Evolutionary conservation across 2,888 invertebrate species (phyloP).

Genomic region (Tuta absoluta): DNA sequence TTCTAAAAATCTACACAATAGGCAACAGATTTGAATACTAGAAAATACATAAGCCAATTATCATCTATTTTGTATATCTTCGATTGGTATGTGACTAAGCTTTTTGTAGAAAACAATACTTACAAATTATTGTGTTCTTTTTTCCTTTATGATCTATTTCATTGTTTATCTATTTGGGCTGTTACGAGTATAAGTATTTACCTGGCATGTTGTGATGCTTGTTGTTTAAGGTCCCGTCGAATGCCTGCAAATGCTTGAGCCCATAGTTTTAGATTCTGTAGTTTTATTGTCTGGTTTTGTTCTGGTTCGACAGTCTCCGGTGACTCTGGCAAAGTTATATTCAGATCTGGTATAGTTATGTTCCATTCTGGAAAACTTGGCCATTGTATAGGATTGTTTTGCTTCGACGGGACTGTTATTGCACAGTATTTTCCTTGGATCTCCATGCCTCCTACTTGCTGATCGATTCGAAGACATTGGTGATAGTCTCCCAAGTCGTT

Average conservation of each 20-base stretch:
- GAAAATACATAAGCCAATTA: background rate
- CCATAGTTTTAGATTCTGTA: background rate
- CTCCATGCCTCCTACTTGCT: slow-evolving; percentile 37
- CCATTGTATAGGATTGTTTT: slow-evolving; percentile 32
- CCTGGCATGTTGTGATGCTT: background rate
- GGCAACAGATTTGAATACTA: too few relatives aligned
- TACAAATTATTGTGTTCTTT: background rate
- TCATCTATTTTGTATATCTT: background rate
- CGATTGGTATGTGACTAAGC: background rate
- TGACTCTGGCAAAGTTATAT: slow-evolving; percentile 28
- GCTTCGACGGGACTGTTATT: slow-evolving; percentile 45
- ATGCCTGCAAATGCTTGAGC: slow-evolving; percentile 8
- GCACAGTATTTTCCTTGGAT: slow-evolving; percentile 73
- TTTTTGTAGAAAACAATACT: background rate
- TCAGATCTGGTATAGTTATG: slow-evolving; percentile 31
- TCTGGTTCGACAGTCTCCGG: slow-evolving; percentile 24
- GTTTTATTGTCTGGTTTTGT: background rate
- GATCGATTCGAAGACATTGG: slow-evolving; percentile 54
- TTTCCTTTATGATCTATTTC: too few relatives aligned
- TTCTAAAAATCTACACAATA: too few relatives aligned
- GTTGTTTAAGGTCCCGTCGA: background rate
- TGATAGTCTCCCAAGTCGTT: slow-evolving; percentile 65
- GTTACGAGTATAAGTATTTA: background rate
- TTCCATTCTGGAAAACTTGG: slow-evolving; percentile 33
- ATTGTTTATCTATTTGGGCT: background rate